These are phyloP conservation scores for Calliphora vomitoria DNA, from an alignment of 2,888 invertebrate genomes.

Conservation along the genomic window DNA sequence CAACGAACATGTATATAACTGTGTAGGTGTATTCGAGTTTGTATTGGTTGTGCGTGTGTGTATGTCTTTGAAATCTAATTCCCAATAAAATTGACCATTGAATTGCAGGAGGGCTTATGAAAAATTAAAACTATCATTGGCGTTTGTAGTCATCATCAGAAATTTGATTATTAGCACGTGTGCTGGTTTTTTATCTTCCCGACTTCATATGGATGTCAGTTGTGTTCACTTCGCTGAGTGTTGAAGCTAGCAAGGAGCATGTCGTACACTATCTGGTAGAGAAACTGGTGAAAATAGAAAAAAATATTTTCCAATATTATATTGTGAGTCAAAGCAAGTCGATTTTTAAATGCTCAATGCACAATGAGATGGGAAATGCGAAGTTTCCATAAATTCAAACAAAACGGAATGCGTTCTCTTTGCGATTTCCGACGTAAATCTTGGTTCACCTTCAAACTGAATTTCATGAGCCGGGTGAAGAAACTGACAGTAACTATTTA, in stretches of 20 bases:
- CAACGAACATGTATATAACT: constrained; percentile 1
- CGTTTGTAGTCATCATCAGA: constrained; percentile 54
- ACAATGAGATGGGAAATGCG: too few species aligned
- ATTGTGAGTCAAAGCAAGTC: background rate
- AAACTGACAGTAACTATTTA: too few species aligned
- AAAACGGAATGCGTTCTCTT: too few species aligned
- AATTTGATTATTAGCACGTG: constrained; percentile 71
- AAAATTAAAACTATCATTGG: constrained; percentile 64
- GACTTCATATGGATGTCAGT: background rate
- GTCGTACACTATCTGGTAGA: background rate
- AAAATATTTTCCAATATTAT: background rate
- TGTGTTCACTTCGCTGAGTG: background rate
- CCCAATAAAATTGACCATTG: constrained; percentile 67
- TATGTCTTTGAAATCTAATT: constrained; percentile 67
- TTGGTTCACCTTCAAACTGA: too few species aligned
- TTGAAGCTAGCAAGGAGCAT: background rate
- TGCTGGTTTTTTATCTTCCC: constrained; percentile 26
- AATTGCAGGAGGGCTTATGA: constrained; percentile 49
- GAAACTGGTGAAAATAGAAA: background rate
- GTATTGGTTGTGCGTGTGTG: background rate
- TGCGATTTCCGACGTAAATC: too few species aligned
- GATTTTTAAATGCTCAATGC: background rate
- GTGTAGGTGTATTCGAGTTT: background rate
- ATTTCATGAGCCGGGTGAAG: too few species aligned
- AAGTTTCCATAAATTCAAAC: too few species aligned